A percentile compares a stretch with the other conserved stretches of the same genome.
These are phyloP conservation scores for Staurois parvus DNA, from an alignment of 2,797 vertebrate genomes.

Conservation along the genomic window DNA sequence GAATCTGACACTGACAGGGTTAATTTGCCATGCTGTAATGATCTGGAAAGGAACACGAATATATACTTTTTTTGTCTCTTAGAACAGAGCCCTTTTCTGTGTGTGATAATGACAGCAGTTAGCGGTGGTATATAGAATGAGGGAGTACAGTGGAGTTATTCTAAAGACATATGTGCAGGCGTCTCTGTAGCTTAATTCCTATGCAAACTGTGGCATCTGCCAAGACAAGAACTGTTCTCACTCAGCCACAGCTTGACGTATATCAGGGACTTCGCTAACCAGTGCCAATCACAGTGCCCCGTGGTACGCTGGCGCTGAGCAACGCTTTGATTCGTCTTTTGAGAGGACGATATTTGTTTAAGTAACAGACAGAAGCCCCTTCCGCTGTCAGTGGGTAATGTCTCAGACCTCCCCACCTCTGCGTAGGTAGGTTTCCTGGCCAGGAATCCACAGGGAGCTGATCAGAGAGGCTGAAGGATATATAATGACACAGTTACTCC, in stretches of 20 bases:
- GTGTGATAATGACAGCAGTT: constrained; percentile 38
- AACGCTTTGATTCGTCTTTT: background rate
- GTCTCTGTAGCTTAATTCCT: constrained; percentile 24
- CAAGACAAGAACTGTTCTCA: constrained; percentile 21
- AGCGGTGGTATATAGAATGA: constrained; percentile 6
- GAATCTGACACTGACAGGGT: background rate
- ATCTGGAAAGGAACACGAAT: constrained; percentile 8
- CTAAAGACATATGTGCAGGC: background rate
- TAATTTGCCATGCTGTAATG: background rate
- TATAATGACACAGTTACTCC: constrained; percentile 7
- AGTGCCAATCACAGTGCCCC: background rate
- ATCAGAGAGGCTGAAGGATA: background rate
- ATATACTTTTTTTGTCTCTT: background rate
- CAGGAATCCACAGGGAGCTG: background rate
- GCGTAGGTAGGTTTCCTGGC: background rate
- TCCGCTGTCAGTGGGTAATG: background rate
- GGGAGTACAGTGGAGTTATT: constrained; percentile 25
- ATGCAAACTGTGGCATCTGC: constrained; percentile 7
- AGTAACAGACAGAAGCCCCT: background rate
- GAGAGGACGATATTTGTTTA: background rate
- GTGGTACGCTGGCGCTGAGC: background rate
- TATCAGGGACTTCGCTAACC: background rate
- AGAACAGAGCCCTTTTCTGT: constrained; percentile 24
- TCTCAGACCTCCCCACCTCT: background rate
- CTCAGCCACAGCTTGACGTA: background rate